A percentile compares a stretch with the other conserved stretches of the same genome.
Evolutionary conservation across 2,888 invertebrate species (phyloP).

Genomic region (Poecilobothrus nobilitatus): DNA sequence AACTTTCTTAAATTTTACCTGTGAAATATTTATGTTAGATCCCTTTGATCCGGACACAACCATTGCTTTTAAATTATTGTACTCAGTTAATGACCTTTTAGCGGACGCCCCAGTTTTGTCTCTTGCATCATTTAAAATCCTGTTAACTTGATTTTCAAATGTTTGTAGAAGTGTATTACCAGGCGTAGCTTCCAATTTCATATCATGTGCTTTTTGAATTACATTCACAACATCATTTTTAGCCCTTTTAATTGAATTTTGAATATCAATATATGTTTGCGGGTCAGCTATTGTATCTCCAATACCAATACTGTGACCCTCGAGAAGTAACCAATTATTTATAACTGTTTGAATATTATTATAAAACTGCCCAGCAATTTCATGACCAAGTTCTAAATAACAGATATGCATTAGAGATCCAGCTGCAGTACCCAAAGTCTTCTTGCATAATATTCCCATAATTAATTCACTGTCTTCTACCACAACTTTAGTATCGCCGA

Average conservation of each 20-base stretch:
- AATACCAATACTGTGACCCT: constrained; percentile 90
- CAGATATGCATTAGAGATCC: constrained; percentile 93
- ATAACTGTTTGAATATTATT: constrained; percentile 96
- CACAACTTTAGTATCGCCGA: constrained; percentile 87
- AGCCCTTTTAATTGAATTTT: constrained; percentile 90
- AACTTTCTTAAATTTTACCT: constrained; percentile 40
- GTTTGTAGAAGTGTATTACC: constrained; percentile 96
- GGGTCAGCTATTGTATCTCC: constrained; percentile 98
- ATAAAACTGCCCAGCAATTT: constrained; percentile 86
- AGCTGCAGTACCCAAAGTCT: constrained; percentile 86
- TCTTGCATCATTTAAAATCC: constrained; percentile 96
- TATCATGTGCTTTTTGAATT: constrained; percentile 84
- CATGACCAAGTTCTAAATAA: constrained; percentile 89
- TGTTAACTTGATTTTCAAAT: constrained; percentile 95
- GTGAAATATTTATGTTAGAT: constrained; percentile 97
- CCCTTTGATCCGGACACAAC: constrained; percentile 97
- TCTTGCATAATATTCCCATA: constrained; percentile 94
- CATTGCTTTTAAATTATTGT: constrained; percentile 98
- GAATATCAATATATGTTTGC: constrained; percentile 91
- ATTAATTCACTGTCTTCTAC: constrained; percentile 93
- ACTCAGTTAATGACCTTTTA: constrained; percentile 93
- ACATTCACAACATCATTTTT: constrained; percentile 97
- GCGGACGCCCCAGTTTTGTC: constrained; percentile 98
- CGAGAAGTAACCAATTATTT: constrained; percentile 89
- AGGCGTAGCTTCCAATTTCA: constrained; percentile 93